phyloP scores from a whole-genome alignment of 1,140 invertebrate species.

The Rhynchophorus ferrugineus region DNA sequence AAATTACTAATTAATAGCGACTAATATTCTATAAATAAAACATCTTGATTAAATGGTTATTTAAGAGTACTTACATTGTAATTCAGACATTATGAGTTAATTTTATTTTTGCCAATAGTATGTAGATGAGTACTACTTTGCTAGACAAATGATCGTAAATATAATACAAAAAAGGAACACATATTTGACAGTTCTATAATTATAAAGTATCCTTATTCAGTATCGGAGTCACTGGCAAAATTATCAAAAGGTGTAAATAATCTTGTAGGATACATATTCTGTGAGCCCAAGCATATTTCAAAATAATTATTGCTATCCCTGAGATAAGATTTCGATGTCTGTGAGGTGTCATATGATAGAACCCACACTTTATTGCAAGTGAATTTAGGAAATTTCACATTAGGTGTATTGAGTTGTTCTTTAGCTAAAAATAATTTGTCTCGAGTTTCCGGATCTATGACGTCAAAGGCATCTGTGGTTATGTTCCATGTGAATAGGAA shows the following conservation, averaged over 20 bases:
- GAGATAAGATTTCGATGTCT: constrained; percentile 31
- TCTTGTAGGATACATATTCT: constrained; percentile 6
- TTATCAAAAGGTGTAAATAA: background rate
- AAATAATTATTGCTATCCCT: constrained; percentile 37
- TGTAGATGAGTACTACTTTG: too few species aligned
- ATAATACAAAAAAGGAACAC: too few species aligned
- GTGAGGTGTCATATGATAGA: constrained; percentile 30
- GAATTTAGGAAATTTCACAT: constrained; percentile 25
- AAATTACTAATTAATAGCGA: too few species aligned
- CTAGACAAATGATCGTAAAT: too few species aligned
- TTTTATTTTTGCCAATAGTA: too few species aligned
- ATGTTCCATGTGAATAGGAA: constrained; percentile 40
- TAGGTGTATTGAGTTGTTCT: constrained; percentile 10
- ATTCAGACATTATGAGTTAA: too few species aligned
- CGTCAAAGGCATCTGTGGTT: constrained; percentile 34
- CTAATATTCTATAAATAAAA: too few species aligned
- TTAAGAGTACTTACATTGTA: too few species aligned
- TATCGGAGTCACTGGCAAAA: background rate
- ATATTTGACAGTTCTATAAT: too few species aligned
- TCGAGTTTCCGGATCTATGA: constrained; percentile 31
- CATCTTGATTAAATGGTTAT: too few species aligned
- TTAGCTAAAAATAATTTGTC: constrained; percentile 30
- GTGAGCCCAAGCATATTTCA: constrained; percentile 27
- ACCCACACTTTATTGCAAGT: constrained; percentile 33
- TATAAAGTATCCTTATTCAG: background rate